Evolutionary conservation across 2,888 invertebrate species (phyloP).

Genomic region (Malthinus flaveolus): DNA sequence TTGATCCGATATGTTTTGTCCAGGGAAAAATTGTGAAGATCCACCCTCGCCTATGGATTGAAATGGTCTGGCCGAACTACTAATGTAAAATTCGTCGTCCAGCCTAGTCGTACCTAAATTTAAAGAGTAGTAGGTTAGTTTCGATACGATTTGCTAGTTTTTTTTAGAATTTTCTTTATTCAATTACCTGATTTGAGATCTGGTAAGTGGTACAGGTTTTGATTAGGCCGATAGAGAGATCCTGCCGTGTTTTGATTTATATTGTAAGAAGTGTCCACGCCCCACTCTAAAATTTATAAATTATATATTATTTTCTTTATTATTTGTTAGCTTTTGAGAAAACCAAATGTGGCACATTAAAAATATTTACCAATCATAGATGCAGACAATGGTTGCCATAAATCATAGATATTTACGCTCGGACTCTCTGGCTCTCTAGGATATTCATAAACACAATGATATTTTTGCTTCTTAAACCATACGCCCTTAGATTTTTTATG

Average conservation of each 20-base stretch:
- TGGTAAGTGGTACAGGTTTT: constrained; percentile 43
- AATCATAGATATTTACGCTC: constrained; percentile 47
- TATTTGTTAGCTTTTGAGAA: neutral
- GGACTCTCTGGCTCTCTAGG: constrained; percentile 69
- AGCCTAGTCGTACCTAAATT: constrained; percentile 54
- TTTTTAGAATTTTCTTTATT: neutral
- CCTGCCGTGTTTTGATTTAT: constrained; percentile 24
- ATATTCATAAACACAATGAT: constrained; percentile 84
- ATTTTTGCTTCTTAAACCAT: constrained; percentile 81
- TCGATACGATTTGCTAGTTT: neutral
- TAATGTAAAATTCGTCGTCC: constrained; percentile 74
- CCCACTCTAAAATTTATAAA: constrained; percentile 51
- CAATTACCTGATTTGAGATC: constrained; percentile 42
- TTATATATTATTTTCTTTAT: neutral
- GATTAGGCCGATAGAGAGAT: constrained; percentile 31
- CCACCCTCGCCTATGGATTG: constrained; percentile 60
- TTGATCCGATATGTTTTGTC: constrained; percentile 47
- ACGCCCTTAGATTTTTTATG: constrained; percentile 57
- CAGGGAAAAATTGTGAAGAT: constrained; percentile 74
- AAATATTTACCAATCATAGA: constrained; percentile 52
- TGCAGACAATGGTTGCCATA: constrained; percentile 48
- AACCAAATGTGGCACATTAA: neutral
- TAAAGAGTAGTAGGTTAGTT: neutral
- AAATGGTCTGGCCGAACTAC: constrained; percentile 74
- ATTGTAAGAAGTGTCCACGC: constrained; percentile 48